Evolutionary conservation across 2,888 invertebrate species (phyloP), one percentile per base, ranked within the genome.

Genomic region (Cinara cedri): DNA sequence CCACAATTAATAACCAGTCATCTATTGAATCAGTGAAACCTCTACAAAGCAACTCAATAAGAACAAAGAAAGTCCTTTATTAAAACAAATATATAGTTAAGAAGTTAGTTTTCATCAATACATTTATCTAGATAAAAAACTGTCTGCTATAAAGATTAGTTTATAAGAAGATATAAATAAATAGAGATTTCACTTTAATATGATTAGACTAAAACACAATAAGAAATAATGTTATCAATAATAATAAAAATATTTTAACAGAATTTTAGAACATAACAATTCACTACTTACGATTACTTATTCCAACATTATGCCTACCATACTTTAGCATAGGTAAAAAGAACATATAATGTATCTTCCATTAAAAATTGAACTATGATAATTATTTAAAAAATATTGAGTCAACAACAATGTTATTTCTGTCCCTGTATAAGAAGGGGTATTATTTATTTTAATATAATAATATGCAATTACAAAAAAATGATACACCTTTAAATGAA

Each of bases 221-320:
- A 74, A 21, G 24, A 74, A 19, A 74, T 49, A 72, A 62, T 24
- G 62, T 34, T 9, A 6, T 63, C 51, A 74, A 63, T 63, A 55
- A 34, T 9, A 72, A 24, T 72, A 55, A 34, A 16, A 72, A 24
- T 72, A 63, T 46, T 74, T 51, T 63, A 70, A 63, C 34, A 74
- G 62, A 63, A 74, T 46, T 75, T 65, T 76, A 66, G 60, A 66
- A 78, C 13, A 78, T 46, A 78, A 68, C 21, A 75, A 65, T n/a
- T 16, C 21, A 66, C 66, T 76, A 76, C 76, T 76, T 76, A 76
- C 76, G 26, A 76, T 76, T n/a, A 34, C 60, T 44, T 66, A 66
- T 66, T 76, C 66, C 66, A 55, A 19, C 66, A 66, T 44, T 55
- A 68, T 76, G 19, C 76, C 76, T 68, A 76, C 44, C 26, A 49